Evolutionary conservation across 2,888 invertebrate genomes (phyloP).

Genomic region (Tryphoninae sp.): DNA sequence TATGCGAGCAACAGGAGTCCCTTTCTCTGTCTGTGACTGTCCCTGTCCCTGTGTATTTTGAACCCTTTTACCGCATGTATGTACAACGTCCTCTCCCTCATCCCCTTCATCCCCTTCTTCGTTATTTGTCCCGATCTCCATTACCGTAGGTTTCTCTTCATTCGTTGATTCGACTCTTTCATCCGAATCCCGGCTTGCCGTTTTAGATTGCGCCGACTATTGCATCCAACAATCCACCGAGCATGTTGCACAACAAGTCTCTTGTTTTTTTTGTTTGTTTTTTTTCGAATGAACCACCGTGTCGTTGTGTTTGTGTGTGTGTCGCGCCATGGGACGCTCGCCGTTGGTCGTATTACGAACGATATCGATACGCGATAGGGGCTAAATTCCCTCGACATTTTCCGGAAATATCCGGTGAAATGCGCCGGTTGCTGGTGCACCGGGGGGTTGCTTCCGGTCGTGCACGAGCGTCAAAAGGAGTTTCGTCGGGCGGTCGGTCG

Average conservation of each 20-base stretch:
- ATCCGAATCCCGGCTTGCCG: constrained; percentile 12
- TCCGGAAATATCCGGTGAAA: constrained; percentile 58
- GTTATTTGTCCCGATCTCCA: not conserved
- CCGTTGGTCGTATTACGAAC: constrained; percentile 24
- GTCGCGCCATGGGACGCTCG: not conserved
- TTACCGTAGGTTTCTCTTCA: not conserved
- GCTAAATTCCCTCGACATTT: constrained; percentile 59
- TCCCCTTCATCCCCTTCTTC: not conserved
- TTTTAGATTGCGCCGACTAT: constrained; percentile 30
- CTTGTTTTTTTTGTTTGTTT: constrained; percentile 11
- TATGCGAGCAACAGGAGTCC: not conserved
- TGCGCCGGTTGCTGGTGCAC: constrained; percentile 55
- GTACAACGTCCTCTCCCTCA: not conserved
- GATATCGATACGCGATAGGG: constrained; percentile 57
- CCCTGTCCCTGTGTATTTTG: not conserved
- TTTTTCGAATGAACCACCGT: constrained; percentile 16
- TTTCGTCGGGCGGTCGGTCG: not conserved
- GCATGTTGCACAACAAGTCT: constrained; percentile 44
- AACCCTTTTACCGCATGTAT: no score
- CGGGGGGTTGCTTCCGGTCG: constrained; percentile 39
- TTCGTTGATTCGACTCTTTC: constrained; percentile 11
- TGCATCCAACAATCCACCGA: constrained; percentile 40
- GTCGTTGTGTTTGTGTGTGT: not conserved
- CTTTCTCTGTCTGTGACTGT: not conserved
- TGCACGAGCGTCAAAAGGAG: constrained; percentile 50